These are phyloP conservation scores for Cetoscarus ocellatus DNA, from an alignment of 2,797 vertebrate genomes.

Conservation along the genomic window DNA sequence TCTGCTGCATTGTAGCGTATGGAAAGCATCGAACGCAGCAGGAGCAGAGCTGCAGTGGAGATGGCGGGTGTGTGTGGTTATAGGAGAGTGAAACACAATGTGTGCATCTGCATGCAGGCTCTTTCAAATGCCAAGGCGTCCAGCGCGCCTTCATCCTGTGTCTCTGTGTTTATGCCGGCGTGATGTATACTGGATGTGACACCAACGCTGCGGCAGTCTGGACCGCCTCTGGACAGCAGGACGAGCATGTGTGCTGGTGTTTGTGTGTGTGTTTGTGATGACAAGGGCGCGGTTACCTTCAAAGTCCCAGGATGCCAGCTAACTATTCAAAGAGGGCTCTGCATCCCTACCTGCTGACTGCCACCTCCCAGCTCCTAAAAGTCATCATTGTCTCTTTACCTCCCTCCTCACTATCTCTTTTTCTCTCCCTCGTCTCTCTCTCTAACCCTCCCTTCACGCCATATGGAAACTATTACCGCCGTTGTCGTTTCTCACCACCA, in stretches of 20 bases:
- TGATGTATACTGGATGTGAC: conserved; percentile 82
- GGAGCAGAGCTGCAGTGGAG: conserved; percentile 32
- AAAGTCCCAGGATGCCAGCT: conserved; percentile 76
- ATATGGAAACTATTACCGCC: conserved; percentile 83
- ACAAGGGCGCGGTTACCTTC: conserved; percentile 85
- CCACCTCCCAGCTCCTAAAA: conserved; percentile 27
- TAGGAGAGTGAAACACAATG: conserved; percentile 28
- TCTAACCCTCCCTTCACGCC: conserved; percentile 40
- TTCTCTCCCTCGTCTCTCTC: conserved; percentile 24
- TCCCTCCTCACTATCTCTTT: conserved; percentile 23
- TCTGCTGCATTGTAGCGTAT: conserved; percentile 59
- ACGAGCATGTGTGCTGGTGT: conserved; percentile 27
- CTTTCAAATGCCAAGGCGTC: conserved; percentile 71
- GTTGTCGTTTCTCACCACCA: conserved; percentile 78
- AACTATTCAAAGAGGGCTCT: conserved; percentile 68
- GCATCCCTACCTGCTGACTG: conserved; percentile 60
- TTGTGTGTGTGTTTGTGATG: conserved; percentile 36
- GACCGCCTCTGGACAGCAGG: conserved; percentile 68
- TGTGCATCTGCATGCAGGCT: conserved; percentile 28
- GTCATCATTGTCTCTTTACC: conserved; percentile 25
- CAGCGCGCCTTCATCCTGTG: conserved; percentile 62
- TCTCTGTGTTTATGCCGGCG: conserved; percentile 67
- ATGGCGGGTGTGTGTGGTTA: conserved; percentile 42
- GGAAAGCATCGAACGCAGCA: conserved; percentile 47
- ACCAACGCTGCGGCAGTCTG: conserved; percentile 74